Percentiles rank a stretch among this genome's conserved stretches.
These are phyloP conservation scores for Oncorhynchus gorbuscha DNA, from an alignment of 2,113 vertebrate species.

Conservation along the genomic window DNA sequence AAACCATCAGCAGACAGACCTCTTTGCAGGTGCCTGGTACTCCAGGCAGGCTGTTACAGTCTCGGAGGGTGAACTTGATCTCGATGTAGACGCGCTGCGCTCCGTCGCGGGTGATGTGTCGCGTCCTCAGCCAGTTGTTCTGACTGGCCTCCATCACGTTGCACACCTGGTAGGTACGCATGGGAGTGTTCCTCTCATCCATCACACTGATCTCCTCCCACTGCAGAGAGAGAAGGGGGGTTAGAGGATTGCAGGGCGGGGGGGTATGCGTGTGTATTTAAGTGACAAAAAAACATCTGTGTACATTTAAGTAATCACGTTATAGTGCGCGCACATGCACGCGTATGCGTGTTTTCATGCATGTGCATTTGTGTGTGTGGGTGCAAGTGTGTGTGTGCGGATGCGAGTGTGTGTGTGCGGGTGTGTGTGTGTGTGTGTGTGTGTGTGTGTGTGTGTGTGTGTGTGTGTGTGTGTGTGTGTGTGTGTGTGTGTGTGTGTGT, in stretches of 20 bases:
- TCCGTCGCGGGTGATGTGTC: conserved; percentile 76
- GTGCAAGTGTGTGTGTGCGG: not conserved
- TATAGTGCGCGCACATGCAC: too few relatives aligned
- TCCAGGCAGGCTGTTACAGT: conserved; percentile 82
- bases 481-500: not conserved
- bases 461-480: conserved; percentile 21
- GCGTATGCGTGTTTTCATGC: not conserved
- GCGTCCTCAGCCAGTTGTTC: conserved; percentile 82
- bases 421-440: conserved; percentile 22
- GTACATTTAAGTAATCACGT: not conserved
- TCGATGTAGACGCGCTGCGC: conserved; percentile 82
- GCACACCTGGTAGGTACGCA: conserved; percentile 82
- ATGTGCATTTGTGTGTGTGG: not conserved
- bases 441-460: not conserved
- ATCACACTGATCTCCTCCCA: conserved; percentile 87
- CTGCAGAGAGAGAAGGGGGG: conserved; percentile 46
- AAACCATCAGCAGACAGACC: conserved; percentile 40
- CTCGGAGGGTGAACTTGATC: conserved; percentile 83
- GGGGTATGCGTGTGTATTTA: not conserved
- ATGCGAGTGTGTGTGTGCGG: not conserved
- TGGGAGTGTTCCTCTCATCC: conserved; percentile 81
- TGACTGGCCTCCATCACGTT: conserved; percentile 83
- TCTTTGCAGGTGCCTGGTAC: conserved; percentile 83
- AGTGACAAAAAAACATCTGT: conserved; percentile 9
- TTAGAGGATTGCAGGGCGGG: not conserved